phyloP scores from a whole-genome alignment of 2,797 vertebrate genomes.

The Mormyrops attenuatus region DNA sequence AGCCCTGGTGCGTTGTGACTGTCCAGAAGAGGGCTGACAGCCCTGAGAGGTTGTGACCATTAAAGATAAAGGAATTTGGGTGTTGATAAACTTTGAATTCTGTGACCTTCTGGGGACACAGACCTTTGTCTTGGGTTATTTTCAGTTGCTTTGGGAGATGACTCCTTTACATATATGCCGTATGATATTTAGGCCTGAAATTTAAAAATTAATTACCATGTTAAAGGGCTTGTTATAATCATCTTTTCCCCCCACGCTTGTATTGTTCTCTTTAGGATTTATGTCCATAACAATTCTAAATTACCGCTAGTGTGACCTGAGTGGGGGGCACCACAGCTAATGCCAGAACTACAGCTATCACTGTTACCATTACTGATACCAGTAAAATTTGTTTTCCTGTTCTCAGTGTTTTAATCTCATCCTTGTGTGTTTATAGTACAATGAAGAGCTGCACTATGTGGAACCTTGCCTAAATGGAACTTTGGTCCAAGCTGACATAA shows the following conservation, averaged over 20 bases:
- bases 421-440: constrained; percentile 70
- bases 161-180: neutral
- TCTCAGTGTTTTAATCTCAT: neutral
- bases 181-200: neutral
- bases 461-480: constrained; percentile 91
- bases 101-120: neutral
- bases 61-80: constrained; percentile 1
- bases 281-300: neutral
- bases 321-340: neutral
- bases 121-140: neutral
- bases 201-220: neutral
- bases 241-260: neutral
- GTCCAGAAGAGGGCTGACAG: neutral
- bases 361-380: neutral
- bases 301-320: neutral
- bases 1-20: neutral
- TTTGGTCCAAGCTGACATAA: constrained; percentile 89
- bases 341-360: neutral
- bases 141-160: neutral
- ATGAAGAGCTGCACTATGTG: constrained; percentile 89
- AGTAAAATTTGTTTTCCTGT: neutral
- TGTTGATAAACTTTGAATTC: neutral
- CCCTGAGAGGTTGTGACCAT: neutral
- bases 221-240: neutral
- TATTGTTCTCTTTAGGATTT: neutral